These are phyloP conservation scores for Simalia tracyae DNA, from an alignment of 2,797 vertebrate genomes.

Conservation along the genomic window DNA sequence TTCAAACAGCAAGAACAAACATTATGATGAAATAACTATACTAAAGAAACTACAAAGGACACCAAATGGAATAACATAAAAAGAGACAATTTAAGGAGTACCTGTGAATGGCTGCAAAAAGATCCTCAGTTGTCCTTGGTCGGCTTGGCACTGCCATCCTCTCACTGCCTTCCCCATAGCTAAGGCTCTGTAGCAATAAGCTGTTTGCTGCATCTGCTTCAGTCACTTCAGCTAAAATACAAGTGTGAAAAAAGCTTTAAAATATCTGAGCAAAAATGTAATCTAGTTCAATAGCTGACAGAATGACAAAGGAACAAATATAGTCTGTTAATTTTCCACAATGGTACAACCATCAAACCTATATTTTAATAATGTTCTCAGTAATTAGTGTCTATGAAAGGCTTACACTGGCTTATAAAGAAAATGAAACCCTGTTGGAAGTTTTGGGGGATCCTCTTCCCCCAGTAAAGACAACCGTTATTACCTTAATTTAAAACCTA, in stretches of 20 bases:
- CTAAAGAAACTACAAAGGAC: conserved; percentile 25
- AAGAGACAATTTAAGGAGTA: conserved; percentile 64
- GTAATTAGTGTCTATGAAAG: not conserved
- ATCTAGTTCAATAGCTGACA: not conserved
- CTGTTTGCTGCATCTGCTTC: conserved; percentile 71
- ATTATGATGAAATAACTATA: not conserved
- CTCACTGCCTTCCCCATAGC: conserved; percentile 69
- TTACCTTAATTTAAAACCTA: not conserved
- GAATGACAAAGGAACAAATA: not conserved
- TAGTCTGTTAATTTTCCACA: not conserved
- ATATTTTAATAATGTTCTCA: not conserved
- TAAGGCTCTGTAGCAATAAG: conserved; percentile 67
- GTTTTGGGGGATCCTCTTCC: not conserved
- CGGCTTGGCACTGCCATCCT: conserved; percentile 85
- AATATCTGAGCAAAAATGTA: not conserved
- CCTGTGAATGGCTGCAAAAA: conserved; percentile 98
- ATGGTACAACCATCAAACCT: not conserved
- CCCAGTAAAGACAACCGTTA: not conserved
- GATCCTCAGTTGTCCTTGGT: conserved; percentile 94
- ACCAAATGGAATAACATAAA: fast-evolving
- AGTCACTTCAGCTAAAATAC: conserved; percentile 80
- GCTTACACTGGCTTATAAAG: not conserved
- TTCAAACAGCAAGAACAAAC: conserved; percentile 23
- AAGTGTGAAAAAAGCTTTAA: not conserved
- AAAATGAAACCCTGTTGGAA: fast-evolving